A percentile compares a stretch with the other conserved stretches of the same genome.
phyloP scores from a whole-genome alignment of 2,113 vertebrate species.

The Saccopteryx bilineata region DNA sequence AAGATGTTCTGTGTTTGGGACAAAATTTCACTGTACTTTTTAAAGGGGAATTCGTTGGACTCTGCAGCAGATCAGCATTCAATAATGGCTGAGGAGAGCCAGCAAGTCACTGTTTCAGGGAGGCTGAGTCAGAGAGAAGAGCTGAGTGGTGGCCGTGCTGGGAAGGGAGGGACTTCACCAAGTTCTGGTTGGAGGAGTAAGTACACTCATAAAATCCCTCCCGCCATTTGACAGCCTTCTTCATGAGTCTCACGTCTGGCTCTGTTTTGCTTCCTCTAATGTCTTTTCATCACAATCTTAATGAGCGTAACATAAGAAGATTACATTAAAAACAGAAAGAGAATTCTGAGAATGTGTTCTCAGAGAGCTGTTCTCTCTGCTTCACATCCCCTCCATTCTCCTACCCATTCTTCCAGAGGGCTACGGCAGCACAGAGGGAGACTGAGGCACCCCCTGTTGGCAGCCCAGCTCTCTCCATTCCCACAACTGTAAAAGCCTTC shows the following conservation, averaged over 20 bases:
- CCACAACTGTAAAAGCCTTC: neutral
- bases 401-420: neutral
- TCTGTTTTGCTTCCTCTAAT: slow-evolving; percentile 35
- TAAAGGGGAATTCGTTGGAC: neutral
- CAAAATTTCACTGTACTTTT: neutral
- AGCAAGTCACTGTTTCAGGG: neutral
- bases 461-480: neutral
- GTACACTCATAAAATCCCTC: neutral
- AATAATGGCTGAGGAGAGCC: neutral
- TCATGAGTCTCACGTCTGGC: neutral
- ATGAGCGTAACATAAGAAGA: slow-evolving; percentile 6
- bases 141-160: neutral
- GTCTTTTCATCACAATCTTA: neutral
- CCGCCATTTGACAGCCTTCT: neutral
- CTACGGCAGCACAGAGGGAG: neutral
- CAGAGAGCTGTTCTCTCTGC: neutral
- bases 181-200: neutral
- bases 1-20: neutral
- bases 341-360: neutral
- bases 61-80: neutral
- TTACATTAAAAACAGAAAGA: neutral
- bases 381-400: neutral
- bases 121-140: neutral
- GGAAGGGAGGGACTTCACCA: neutral
- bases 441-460: neutral